Base-by-base conservation (phyloP, 2,797 vertebrate species). In the Syngnathus rostellatus region DNA sequence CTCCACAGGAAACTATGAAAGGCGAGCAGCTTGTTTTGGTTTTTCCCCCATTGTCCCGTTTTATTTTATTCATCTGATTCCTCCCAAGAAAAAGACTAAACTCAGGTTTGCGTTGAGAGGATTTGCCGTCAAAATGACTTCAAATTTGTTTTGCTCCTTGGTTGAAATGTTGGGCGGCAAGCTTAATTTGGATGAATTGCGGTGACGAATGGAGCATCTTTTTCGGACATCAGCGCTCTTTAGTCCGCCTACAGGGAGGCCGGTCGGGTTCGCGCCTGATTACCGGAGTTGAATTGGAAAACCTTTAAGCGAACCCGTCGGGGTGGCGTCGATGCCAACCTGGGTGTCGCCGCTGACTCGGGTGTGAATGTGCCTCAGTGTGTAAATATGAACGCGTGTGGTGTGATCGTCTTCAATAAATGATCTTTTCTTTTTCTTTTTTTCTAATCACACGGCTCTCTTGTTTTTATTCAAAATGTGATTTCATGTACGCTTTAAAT, bases 341-440 rank as follows among this genome's bases (percentile, higher is more conserved):
- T 21, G 40, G 41, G 60, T 62, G 60, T 62, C 41, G 60, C 60
- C 60, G 60, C 60, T 23, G 40, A 45, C 60, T 62, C 41, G 60
- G 60, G 60, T 62, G 60, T 45, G 41, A 62, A 62, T 62, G 60
- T 62, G 60, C 59, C 72, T 63, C 60, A 40, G 38, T 65, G 39
- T 65, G 60, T 62, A 62, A 62, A 62, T 45, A 62, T 64, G 62
- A 48, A 51, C 6, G 62, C 50, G 45, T 50, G 62, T 31, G 61
- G 11, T 74, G 84, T 70, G 71, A 74, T 83, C 71, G 70, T 79
- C 79, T 87, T 83, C 75, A 89, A 89, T 89, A 88, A 89, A 89
- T 76, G 74, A 84, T 71, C 45, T 62, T 23, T 41, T 40, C 39
- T 39, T 87, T 88, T 89, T 88, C 76, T 88, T 40, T 59, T 39